Evolutionary conservation across 2,888 invertebrate species (phyloP).

Genomic region (Clepsis dumicolana): DNA sequence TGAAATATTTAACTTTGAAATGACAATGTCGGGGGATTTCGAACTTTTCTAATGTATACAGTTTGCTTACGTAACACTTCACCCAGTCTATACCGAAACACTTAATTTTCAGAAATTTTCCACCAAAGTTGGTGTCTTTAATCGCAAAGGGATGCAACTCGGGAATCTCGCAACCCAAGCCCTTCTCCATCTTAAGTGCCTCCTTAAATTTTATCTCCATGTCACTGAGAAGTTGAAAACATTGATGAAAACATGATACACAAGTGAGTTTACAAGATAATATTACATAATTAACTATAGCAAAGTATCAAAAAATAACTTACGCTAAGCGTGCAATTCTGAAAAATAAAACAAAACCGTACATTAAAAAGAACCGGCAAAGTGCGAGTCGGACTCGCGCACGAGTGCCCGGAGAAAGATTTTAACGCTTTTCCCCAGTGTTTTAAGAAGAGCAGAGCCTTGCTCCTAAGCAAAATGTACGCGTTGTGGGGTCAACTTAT

Average conservation of each 20-base stretch:
- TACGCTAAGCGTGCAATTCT: background rate
- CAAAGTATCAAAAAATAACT: background rate
- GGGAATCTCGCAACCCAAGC: conserved; percentile 7
- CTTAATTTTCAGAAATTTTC: background rate
- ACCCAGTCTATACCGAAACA: conserved; percentile 13
- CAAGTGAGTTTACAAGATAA: too few species aligned
- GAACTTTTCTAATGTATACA: background rate
- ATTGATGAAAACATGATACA: too few species aligned
- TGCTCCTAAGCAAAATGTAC: too few species aligned
- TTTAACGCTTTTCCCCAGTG: too few species aligned
- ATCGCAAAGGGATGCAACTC: conserved; percentile 10
- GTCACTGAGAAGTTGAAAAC: background rate
- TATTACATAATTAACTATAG: background rate
- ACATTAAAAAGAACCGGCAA: too few species aligned
- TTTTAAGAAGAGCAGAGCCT: too few species aligned
- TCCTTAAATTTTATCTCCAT: background rate
- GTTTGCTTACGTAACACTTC: conserved; percentile 8
- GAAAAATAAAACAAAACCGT: conserved; percentile 1
- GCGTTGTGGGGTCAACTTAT: too few species aligned
- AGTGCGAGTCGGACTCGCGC: too few species aligned
- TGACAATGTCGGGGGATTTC: too few species aligned
- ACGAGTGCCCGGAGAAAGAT: too few species aligned
- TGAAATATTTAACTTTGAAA: too few species aligned
- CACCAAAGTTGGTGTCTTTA: background rate
- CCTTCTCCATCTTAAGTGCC: conserved; percentile 1